Conservation (phyloP, 2,888 invertebrate species). For the Agriopis leucophaearia region DNA sequence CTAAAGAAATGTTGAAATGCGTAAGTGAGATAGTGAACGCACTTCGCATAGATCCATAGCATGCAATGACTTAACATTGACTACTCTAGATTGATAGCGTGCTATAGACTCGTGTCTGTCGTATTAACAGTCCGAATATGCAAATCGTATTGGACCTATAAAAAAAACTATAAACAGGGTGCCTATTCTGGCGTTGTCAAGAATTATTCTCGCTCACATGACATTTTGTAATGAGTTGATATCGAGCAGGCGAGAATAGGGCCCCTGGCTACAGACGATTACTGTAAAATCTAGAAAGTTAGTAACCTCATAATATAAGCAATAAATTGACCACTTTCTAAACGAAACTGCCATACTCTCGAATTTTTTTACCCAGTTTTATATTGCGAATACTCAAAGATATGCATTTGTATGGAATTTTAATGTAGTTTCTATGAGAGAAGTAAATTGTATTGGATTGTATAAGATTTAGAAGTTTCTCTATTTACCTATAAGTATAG, state of each 20-base stretch:
- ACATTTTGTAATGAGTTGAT: no score
- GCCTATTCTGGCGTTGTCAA: no score
- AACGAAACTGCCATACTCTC: conserved; percentile 77
- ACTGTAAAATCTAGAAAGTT: conserved; percentile 21
- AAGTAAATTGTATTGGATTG: conserved; percentile 44
- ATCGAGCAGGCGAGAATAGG: no score
- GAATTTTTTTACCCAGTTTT: conserved; percentile 71
- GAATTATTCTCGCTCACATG: no score
- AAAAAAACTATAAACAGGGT: background rate
- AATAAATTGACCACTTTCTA: conserved; percentile 59
- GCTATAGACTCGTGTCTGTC: background rate
- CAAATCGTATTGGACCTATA: background rate
- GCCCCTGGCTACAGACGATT: background rate
- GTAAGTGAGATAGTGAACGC: no score
- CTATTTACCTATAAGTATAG: conserved; percentile 40
- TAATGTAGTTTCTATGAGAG: conserved; percentile 47
- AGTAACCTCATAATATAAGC: conserved; percentile 42
- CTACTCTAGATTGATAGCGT: background rate
- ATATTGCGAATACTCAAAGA: conserved; percentile 56
- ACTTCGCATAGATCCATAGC: background rate
- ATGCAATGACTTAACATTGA: background rate
- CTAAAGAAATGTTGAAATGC: no score
- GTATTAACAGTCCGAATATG: background rate
- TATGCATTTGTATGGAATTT: conserved; percentile 43
- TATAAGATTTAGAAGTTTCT: conserved; percentile 49